These are phyloP conservation scores for Tamandua tetradactyla DNA, from an alignment of 2,797 vertebrate genomes.

Conservation along the genomic window DNA sequence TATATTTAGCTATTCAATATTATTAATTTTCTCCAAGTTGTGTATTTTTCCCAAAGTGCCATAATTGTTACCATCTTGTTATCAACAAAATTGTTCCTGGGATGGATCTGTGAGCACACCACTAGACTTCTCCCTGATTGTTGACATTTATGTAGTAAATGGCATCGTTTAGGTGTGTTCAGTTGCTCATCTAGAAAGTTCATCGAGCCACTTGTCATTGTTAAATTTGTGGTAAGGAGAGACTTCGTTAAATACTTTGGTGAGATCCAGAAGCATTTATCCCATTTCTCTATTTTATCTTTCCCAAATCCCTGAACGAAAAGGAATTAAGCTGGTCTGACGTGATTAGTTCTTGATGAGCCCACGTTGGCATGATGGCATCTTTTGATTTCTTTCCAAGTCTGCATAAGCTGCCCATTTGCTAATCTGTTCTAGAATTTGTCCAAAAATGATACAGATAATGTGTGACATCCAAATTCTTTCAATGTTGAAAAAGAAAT, in stretches of 20 bases:
- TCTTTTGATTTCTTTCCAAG: slow-evolving; percentile 21
- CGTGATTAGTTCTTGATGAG: background rate
- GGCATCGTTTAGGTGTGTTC: background rate
- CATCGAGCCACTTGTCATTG: background rate
- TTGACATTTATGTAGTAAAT: background rate
- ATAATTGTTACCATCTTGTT: background rate
- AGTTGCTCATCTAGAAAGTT: background rate
- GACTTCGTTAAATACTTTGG: background rate
- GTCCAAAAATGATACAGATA: background rate
- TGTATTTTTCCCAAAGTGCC: background rate
- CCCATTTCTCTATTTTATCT: background rate
- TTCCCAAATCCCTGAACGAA: background rate
- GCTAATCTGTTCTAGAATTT: slow-evolving; percentile 45
- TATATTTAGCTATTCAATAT: background rate
- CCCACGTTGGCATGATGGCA: background rate
- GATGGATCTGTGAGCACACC: background rate
- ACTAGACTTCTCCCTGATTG: background rate
- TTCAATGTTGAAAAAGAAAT: slow-evolving; percentile 28
- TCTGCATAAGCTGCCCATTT: slow-evolving; percentile 11
- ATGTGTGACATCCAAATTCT: slow-evolving; percentile 18
- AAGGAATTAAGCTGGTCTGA: slow-evolving; percentile 10
- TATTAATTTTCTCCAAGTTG: background rate
- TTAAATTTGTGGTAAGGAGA: background rate
- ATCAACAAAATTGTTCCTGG: background rate
- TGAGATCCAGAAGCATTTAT: background rate